Conservation (phyloP, 1,140 invertebrate species). For the Tenebrio molitor region DNA sequence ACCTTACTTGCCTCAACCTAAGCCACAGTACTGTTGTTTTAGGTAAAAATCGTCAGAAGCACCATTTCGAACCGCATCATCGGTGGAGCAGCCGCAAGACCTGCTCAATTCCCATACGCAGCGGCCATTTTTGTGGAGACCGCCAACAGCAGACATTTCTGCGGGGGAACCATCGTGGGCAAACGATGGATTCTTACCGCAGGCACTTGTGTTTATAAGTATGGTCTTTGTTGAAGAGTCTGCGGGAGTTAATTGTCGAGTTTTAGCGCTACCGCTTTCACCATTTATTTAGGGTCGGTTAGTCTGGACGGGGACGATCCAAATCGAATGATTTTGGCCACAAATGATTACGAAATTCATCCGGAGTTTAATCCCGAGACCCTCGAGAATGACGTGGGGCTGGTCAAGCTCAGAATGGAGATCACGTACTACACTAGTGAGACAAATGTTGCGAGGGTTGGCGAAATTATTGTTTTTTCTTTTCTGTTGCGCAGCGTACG, state of each 20-base stretch:
- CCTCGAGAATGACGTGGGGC: constrained; percentile 8
- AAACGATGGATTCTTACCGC: constrained; percentile 14
- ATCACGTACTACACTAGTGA: too few species aligned
- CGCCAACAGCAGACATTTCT: not conserved
- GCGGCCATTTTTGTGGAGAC: constrained; percentile 3
- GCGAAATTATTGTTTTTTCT: too few species aligned
- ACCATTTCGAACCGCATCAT: too few species aligned
- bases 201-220: constrained; percentile 4
- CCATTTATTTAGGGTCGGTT: constrained; percentile 4
- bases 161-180: not conserved
- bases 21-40: too few species aligned
- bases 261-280: not conserved
- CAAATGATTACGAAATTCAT: not conserved
- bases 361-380: not conserved
- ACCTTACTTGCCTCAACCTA: too few species aligned
- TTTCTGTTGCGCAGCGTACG: not conserved
- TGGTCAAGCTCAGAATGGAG: too few species aligned
- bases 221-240: too few species aligned
- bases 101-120: not conserved
- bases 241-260: not conserved
- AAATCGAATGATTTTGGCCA: not conserved
- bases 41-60: too few species aligned
- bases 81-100: not conserved
- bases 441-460: too few species aligned
- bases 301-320: not conserved